These are phyloP conservation scores for Caenorhabditis afra DNA, from an alignment of 2,888 invertebrate species.

Conservation along the genomic window DNA sequence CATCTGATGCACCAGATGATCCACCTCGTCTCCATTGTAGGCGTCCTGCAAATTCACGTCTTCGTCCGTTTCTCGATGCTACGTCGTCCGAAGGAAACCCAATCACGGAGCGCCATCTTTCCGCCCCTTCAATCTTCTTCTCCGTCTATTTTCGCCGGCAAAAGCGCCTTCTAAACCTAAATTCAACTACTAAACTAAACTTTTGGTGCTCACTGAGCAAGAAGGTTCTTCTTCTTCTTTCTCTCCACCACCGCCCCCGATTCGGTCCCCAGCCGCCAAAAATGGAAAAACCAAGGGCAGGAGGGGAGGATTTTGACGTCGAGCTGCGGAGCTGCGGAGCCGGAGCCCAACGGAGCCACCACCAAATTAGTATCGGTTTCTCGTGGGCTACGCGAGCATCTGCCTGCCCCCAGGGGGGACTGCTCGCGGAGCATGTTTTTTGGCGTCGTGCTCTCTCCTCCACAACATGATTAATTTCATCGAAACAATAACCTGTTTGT, in stretches of 20 bases:
- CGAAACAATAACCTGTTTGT: constrained; percentile 11
- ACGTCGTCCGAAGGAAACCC: not conserved
- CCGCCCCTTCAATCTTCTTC: constrained; percentile 1
- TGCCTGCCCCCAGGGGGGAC: not conserved
- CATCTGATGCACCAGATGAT: constrained; percentile 69
- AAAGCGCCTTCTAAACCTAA: constrained; percentile 16
- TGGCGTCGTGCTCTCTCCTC: not conserved
- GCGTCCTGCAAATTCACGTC: constrained; percentile 66
- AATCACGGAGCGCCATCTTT: constrained; percentile 34
- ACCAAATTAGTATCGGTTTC: constrained; percentile 36
- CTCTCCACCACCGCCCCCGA: constrained; percentile 1
- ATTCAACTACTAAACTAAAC: constrained; percentile 30
- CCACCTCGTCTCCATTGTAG: constrained; percentile 69
- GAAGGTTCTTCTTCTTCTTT: constrained; percentile 26
- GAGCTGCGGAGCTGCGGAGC: constrained; percentile 20
- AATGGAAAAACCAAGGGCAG: constrained; percentile 23
- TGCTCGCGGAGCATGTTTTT: not conserved
- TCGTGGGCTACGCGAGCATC: not conserved
- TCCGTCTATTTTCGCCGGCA: not conserved
- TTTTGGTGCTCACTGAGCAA: constrained; percentile 47
- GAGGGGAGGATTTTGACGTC: constrained; percentile 27
- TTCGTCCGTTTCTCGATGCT: no score
- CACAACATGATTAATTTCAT: constrained; percentile 37
- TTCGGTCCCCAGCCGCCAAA: constrained; percentile 6
- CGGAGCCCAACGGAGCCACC: not conserved